phyloP scores from a whole-genome alignment of 2,888 invertebrate species.

The Aphidoletes aphidimyza region DNA sequence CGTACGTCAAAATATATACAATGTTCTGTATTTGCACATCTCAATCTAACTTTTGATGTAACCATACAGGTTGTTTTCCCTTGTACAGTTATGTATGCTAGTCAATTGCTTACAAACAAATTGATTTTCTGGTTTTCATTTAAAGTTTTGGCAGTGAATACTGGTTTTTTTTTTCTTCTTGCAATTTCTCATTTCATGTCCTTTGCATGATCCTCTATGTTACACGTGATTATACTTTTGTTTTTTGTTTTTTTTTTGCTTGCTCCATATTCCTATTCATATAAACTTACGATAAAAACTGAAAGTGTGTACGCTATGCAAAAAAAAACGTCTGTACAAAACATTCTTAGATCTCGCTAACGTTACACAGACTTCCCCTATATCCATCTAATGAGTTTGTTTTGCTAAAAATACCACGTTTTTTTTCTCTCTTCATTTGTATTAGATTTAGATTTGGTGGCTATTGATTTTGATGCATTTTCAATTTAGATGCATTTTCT shows the following conservation, averaged over 20 bases:
- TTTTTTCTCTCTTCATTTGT: background rate
- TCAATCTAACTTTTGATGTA: background rate
- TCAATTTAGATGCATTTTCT: too few relatives aligned
- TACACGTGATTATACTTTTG: slow-evolving; percentile 5
- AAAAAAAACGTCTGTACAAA: slow-evolving; percentile 31
- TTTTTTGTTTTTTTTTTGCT: background rate
- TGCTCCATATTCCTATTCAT: background rate
- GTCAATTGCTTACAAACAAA: background rate
- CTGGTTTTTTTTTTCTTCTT: background rate
- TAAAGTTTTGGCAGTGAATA: slow-evolving; percentile 36
- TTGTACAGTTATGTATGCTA: slow-evolving; percentile 1
- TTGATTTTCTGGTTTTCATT: background rate
- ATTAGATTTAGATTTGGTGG: background rate
- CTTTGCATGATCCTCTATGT: background rate
- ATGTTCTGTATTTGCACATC: background rate
- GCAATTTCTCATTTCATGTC: background rate
- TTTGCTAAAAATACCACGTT: background rate
- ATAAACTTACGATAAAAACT: slow-evolving; percentile 28
- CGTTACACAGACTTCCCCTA: slow-evolving; percentile 11
- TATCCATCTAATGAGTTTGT: background rate
- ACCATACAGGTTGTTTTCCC: too few relatives aligned
- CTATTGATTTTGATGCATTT: background rate
- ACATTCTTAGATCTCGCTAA: background rate
- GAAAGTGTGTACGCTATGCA: slow-evolving; percentile 32
- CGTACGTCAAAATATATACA: background rate